A percentile compares a stretch with the other conserved stretches of the same genome.
These are phyloP conservation scores for Cylindroiulus punctatus DNA, from an alignment of 2,888 invertebrate species.

Conservation along the genomic window DNA sequence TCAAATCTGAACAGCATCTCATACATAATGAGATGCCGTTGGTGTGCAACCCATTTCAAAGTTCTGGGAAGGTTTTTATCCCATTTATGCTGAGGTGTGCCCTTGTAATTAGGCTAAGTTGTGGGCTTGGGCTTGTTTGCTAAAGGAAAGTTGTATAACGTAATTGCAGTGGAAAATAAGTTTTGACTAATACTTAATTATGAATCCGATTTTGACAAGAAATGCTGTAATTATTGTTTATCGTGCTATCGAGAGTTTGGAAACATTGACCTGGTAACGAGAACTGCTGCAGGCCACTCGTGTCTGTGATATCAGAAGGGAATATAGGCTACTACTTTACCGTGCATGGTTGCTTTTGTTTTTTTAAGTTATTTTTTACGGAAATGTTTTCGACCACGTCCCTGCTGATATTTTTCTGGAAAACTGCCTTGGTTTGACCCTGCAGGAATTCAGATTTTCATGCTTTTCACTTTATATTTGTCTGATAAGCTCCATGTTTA, in stretches of 20 bases:
- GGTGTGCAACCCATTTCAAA: background rate
- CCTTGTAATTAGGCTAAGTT: conserved; percentile 4
- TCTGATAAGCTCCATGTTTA: background rate
- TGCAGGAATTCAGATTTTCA: background rate
- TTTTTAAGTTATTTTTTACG: background rate
- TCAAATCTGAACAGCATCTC: background rate
- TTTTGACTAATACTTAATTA: background rate
- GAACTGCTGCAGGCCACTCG: conserved; percentile 9
- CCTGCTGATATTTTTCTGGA: background rate
- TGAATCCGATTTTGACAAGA: background rate
- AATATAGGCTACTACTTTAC: conserved; percentile 29
- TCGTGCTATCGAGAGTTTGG: background rate
- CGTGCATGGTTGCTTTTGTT: background rate
- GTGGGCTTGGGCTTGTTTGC: background rate
- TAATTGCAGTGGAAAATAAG: no score
- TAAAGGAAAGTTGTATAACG: background rate
- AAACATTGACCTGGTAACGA: conserved; percentile 40
- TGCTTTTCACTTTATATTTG: background rate
- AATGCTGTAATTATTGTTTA: background rate
- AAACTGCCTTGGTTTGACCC: background rate
- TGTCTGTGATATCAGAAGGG: conserved; percentile 1
- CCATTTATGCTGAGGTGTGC: background rate
- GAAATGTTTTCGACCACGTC: background rate
- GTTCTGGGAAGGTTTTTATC: background rate
- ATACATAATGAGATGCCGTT: background rate